Percentiles rank a stretch among this genome's conserved stretches.
These are phyloP conservation scores for Genyomyrus donnyi DNA, from an alignment of 2,113 vertebrate genomes.

Conservation along the genomic window DNA sequence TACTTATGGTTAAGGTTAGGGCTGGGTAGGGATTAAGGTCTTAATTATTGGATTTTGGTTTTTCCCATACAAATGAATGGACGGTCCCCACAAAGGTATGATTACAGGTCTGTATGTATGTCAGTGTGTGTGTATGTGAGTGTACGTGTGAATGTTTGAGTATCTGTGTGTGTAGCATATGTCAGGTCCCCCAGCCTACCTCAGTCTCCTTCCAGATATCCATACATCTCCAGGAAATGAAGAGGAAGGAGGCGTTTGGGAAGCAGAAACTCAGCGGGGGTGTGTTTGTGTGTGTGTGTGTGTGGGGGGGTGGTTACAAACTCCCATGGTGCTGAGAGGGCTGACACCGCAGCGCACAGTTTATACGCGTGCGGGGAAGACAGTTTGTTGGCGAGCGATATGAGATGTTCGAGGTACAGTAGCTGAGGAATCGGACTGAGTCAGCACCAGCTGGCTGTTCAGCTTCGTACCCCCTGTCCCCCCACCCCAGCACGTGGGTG, in stretches of 20 bases:
- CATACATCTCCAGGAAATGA: not conserved
- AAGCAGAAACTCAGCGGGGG: not conserved
- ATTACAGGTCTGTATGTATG: too few relatives aligned
- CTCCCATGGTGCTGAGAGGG: not conserved
- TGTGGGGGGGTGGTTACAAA: not conserved
- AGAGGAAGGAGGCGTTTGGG: not conserved
- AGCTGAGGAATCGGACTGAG: not conserved
- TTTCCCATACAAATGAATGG: too few relatives aligned
- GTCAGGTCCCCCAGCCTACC: not conserved
- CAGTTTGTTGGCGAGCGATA: not conserved
- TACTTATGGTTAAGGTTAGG: too few relatives aligned
- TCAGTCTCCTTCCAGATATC: not conserved
- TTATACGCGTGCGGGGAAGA: not conserved
- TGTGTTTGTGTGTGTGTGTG: not conserved
- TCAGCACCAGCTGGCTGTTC: slow-evolving; percentile 11
- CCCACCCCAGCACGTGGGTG: not conserved
- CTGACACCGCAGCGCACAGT: not conserved
- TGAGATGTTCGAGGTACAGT: not conserved
- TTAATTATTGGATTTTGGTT: too few relatives aligned
- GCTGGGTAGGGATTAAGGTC: too few relatives aligned
- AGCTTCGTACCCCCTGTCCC: not conserved
- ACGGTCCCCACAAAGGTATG: too few relatives aligned
- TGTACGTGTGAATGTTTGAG: not conserved
- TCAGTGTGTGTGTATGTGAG: not conserved
- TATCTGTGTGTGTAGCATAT: not conserved